A percentile compares a stretch with the other conserved stretches of the same genome.
Conservation (phyloP, 2,113 vertebrate species). For the Cyrtonyx montezumae region DNA sequence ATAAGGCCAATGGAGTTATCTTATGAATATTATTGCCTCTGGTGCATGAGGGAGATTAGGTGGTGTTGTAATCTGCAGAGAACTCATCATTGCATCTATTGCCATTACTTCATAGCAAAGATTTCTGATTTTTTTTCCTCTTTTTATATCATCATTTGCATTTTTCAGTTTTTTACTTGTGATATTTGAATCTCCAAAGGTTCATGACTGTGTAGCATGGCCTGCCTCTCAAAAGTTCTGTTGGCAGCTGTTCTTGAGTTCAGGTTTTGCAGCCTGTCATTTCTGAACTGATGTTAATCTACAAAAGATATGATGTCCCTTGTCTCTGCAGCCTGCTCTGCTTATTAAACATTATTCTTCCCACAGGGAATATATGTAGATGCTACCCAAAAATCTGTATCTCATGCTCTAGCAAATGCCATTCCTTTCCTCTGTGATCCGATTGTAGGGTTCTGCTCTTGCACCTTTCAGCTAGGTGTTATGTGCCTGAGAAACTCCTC, state of each 20-base stretch:
- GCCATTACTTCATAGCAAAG: neutral
- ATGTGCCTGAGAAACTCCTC: neutral
- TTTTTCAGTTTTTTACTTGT: neutral
- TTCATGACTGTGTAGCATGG: neutral
- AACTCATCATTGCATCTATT: neutral
- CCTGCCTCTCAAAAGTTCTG: neutral
- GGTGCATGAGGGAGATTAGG: neutral
- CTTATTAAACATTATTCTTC: neutral
- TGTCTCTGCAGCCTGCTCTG: neutral
- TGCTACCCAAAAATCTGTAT: neutral
- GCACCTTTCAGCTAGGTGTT: neutral
- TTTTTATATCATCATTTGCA: neutral
- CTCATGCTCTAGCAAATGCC: neutral
- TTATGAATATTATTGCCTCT: neutral
- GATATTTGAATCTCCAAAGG: neutral
- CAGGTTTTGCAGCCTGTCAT: neutral
- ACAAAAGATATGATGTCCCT: neutral
- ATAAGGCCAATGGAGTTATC: neutral
- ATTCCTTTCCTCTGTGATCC: neutral
- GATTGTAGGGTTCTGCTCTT: neutral
- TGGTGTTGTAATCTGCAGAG: neutral
- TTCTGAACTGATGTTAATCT: neutral
- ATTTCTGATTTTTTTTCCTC: neutral
- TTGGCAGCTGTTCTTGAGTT: neutral
- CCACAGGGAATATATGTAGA: rapidly evolving